phyloP scores from a whole-genome alignment of 1,140 invertebrate genomes.

The Drosophila nannoptera region DNA sequence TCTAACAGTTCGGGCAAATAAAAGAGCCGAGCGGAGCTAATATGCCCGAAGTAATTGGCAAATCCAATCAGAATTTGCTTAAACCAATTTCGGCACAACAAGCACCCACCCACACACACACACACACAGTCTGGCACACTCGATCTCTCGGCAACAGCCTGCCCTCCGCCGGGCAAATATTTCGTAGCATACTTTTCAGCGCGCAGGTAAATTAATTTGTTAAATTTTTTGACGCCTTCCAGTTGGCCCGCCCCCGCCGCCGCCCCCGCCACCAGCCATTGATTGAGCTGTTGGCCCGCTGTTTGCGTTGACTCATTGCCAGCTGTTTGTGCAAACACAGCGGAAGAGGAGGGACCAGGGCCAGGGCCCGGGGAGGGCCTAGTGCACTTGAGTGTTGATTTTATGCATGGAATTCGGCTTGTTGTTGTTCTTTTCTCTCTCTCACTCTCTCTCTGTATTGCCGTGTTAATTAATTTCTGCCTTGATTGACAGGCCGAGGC shows the following conservation, averaged over 20 bases:
- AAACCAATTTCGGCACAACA: too few relatives aligned
- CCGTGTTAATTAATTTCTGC: conserved; percentile 62
- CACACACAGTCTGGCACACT: too few relatives aligned
- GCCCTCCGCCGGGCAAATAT: conserved; percentile 15
- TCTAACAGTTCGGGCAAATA: too few relatives aligned
- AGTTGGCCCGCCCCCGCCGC: background rate
- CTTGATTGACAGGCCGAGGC: conserved; percentile 52
- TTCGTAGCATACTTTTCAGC: conserved; percentile 41
- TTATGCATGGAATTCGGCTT: conserved; percentile 36
- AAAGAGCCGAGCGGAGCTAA: too few relatives aligned
- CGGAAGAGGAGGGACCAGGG: too few relatives aligned
- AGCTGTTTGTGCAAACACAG: conserved; percentile 36
- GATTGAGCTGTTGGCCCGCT: conserved; percentile 46
- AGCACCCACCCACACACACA: too few relatives aligned
- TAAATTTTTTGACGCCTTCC: background rate
- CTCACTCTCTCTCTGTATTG: too few relatives aligned
- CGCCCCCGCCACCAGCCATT: conserved; percentile 15
- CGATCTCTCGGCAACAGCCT: background rate
- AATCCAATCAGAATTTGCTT: too few relatives aligned
- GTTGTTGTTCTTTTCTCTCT: conserved; percentile 7
- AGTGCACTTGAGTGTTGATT: conserved; percentile 44
- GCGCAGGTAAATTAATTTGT: conserved; percentile 6
- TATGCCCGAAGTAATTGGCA: too few relatives aligned
- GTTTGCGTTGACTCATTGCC: conserved; percentile 45
- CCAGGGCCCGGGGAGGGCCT: too few relatives aligned